Base-by-base conservation (phyloP, 2,888 invertebrate genomes). In the Drosophila pegasa region DNA sequence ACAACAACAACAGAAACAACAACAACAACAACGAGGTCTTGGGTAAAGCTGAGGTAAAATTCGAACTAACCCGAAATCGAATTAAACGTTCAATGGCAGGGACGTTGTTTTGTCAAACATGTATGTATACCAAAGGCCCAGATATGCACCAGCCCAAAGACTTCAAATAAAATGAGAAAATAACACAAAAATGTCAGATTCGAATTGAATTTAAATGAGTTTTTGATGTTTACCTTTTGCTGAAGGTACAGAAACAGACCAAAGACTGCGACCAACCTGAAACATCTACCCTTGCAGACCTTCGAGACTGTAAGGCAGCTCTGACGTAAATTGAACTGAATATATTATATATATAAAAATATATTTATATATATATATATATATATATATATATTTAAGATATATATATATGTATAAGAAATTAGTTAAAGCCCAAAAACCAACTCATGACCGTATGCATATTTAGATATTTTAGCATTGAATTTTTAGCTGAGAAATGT, bases 121-220 rank as follows among this genome's bases (percentile, higher is more conserved):
- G 18, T 22, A 20, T 14, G 43, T 76, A 80, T 80, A 70, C 71
- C 77, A 81, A 72, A 80, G 77, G 48, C 74, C 68, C 63, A 68
- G 50, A 72, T 27, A 37, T 40, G 51, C 58, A 59, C 22, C 54
- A 50, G 57, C 43, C 37, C 25, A 50, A 52, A 58, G 18, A 18
- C 12, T 31, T 20, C 43, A 55, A 54, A 61, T 57, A 50, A 70
- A 69, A 45, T 45, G 80, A 66, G 55, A 72, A 73, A 63, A 73
- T 60, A 71, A 65, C 60, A 74, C 75, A 78, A 70, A 84, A 85
- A 83, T 80, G 68, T 75, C 78, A 86, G 80, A 86, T 86, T 89
- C 80, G 75, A 83, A 84, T 80, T 84, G 88, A 89, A 90, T 90
- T 84, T 73, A 88, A 88, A 89, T 86, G 80, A 86, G 84, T 77